These are phyloP conservation scores for Cosmia trapezina DNA, from an alignment of 2,888 invertebrate genomes.

Conservation along the genomic window DNA sequence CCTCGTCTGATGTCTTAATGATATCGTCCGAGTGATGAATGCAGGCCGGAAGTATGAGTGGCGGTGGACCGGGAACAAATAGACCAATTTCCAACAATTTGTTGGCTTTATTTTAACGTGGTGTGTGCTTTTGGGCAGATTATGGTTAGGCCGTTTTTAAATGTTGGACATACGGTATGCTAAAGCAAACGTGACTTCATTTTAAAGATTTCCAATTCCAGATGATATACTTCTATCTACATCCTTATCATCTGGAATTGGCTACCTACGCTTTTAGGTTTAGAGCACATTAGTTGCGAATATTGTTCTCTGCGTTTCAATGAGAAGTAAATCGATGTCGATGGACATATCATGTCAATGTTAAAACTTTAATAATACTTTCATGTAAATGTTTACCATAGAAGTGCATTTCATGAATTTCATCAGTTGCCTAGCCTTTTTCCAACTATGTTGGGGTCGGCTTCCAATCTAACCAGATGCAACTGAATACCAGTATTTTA, in stretches of 20 bases:
- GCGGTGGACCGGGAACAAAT: conserved; percentile 67
- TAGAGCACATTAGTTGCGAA: neutral
- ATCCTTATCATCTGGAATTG: too few relatives aligned
- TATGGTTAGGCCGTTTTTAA: neutral
- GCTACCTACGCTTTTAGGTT: neutral
- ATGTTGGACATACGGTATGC: neutral
- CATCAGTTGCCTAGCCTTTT: too few relatives aligned
- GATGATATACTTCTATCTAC: too few relatives aligned
- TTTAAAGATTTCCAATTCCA: neutral
- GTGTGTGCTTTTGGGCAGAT: conserved; percentile 33
- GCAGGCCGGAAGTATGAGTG: conserved; percentile 81
- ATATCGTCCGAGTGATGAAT: conserved; percentile 84
- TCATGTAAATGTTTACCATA: conserved; percentile 10
- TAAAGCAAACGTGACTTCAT: neutral
- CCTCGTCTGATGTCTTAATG: conserved; percentile 87
- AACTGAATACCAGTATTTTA: too few relatives aligned
- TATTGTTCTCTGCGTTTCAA: neutral
- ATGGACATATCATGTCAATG: neutral
- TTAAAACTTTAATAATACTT: conserved; percentile 3
- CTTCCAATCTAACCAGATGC: too few relatives aligned
- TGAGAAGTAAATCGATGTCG: neutral
- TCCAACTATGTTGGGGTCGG: too few relatives aligned
- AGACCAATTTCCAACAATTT: conserved; percentile 68
- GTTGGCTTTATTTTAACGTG: conserved; percentile 50
- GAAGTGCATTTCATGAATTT: conserved; percentile 20